phyloP scores from a whole-genome alignment of 2,113 vertebrate species.

The Bos indicus region DNA sequence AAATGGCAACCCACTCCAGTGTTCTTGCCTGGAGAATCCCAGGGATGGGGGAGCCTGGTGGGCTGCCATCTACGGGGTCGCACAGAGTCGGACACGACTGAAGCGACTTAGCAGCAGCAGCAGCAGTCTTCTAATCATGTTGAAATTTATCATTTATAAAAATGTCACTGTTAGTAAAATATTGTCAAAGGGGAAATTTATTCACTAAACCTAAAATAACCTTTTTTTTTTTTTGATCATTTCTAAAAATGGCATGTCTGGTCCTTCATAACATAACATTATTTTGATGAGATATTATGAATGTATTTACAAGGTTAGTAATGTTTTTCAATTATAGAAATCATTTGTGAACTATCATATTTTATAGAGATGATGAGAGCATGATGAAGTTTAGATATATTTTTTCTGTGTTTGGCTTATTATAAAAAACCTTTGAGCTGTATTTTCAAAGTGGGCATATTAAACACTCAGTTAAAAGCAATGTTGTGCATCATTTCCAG shows the following conservation, averaged over 20 bases:
- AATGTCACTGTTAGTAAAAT: background rate
- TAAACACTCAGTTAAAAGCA: slow-evolving; percentile 44
- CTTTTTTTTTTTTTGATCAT: background rate
- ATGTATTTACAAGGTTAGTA: slow-evolving; percentile 10
- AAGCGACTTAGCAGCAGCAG: too few relatives aligned
- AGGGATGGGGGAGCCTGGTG: too few relatives aligned
- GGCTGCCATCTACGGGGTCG: too few relatives aligned
- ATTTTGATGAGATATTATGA: background rate
- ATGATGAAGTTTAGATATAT: slow-evolving; percentile 6
- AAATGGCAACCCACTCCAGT: too few relatives aligned
- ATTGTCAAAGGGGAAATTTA: background rate
- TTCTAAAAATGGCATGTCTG: background rate
- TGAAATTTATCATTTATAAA: background rate
- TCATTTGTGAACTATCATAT: background rate
- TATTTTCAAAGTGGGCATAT: background rate
- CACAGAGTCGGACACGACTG: too few relatives aligned
- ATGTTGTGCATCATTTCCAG: slow-evolving; percentile 14
- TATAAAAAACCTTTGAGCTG: slow-evolving; percentile 30
- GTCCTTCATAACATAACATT: background rate
- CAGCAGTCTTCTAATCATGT: background rate
- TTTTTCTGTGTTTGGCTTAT: background rate
- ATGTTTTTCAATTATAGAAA: slow-evolving; percentile 23
- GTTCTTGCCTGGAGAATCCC: too few relatives aligned
- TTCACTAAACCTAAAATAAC: background rate
- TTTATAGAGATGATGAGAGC: slow-evolving; percentile 4